Percentiles rank a stretch among this genome's conserved stretches.
These are phyloP conservation scores for Saccostrea cuccullata DNA, from an alignment of 1,140 invertebrate genomes.

Conservation along the genomic window DNA sequence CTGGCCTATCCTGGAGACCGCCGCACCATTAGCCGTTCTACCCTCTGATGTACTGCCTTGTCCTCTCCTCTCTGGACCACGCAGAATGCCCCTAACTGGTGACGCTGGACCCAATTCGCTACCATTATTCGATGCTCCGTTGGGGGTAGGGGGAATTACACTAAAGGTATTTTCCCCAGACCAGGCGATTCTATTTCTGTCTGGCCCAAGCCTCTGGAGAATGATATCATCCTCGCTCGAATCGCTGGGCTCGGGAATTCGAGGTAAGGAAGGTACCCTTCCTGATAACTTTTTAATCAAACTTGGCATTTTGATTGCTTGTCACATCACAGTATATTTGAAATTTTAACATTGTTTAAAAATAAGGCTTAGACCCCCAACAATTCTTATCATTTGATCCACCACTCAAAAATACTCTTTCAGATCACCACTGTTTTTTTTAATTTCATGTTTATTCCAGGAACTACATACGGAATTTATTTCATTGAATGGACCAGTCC, in stretches of 20 bases:
- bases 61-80: neutral
- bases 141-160: neutral
- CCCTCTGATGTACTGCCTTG: neutral
- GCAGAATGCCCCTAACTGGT: neutral
- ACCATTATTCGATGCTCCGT: neutral
- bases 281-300: conserved; percentile 34
- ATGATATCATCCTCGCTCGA: conserved; percentile 15
- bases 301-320: conserved; percentile 35
- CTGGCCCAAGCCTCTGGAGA: neutral
- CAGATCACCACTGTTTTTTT: neutral
- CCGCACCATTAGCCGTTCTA: neutral
- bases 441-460: neutral
- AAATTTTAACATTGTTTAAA: neutral
- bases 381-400: neutral
- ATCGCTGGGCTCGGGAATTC: conserved; percentile 34
- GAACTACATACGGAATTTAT: conserved; percentile 15
- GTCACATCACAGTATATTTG: neutral
- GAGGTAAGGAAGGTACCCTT: conserved; percentile 16
- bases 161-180: conserved; percentile 5
- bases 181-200: conserved; percentile 39
- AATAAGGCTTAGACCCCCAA: neutral
- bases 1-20: neutral
- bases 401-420: neutral
- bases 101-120: neutral
- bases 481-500: conserved; percentile 2